phyloP scores from a whole-genome alignment of 35 echinoderm and acorn worm genomes.

The Apostichopus californicus region DNA sequence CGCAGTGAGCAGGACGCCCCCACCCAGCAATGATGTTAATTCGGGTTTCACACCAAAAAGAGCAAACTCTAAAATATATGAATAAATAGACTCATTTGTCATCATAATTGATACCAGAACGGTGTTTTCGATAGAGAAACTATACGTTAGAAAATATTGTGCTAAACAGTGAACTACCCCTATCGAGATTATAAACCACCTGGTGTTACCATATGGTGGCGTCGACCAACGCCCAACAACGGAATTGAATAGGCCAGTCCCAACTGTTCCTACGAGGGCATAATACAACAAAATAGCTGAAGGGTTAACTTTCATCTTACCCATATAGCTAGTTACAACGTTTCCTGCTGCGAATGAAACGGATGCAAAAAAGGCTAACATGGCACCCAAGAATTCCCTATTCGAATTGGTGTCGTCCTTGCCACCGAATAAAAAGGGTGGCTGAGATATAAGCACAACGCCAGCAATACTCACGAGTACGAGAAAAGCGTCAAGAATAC shows the following conservation, averaged over 20 bases:
- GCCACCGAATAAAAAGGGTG: neutral
- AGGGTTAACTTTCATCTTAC: neutral
- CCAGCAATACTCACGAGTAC: neutral
- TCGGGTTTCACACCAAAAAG: neutral
- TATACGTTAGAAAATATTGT: conserved; percentile 29
- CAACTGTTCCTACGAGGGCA: neutral
- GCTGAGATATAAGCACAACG: neutral
- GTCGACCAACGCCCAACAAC: neutral
- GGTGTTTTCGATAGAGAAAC: conserved; percentile 2
- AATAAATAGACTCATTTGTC: conserved; percentile 10
- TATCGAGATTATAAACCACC: neutral
- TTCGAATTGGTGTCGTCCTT: neutral
- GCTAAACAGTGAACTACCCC: conserved; percentile 13
- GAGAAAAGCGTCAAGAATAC: neutral
- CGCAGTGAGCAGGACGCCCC: neutral
- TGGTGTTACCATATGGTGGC: neutral
- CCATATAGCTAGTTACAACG: conserved; percentile 1
- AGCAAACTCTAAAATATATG: conserved; percentile 9
- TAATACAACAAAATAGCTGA: conserved; percentile 7
- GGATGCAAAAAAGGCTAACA: neutral
- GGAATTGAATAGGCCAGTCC: neutral
- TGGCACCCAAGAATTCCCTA: neutral
- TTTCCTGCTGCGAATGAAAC: conserved; percentile 6
- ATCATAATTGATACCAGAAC: conserved; percentile 9
- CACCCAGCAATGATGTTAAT: neutral